Evolutionary conservation across 2,888 invertebrate genomes (phyloP).

Genomic region (Dryobotodes eremita): DNA sequence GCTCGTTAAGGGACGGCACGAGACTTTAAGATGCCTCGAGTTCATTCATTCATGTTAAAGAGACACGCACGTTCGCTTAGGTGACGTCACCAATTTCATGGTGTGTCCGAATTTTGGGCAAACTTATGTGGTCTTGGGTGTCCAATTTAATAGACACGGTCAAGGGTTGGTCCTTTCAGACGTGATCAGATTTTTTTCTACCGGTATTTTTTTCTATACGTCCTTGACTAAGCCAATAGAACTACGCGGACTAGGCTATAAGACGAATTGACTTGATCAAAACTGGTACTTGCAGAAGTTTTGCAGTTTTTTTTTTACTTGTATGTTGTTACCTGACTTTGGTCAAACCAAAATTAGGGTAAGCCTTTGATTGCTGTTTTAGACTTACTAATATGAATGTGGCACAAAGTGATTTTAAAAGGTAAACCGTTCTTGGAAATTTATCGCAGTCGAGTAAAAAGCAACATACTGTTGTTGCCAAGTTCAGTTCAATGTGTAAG

Average conservation of each 20-base stretch:
- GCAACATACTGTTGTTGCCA: neutral
- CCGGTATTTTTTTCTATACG: neutral
- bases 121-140: neutral
- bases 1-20: constrained; percentile 53
- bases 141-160: neutral
- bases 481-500: constrained; percentile 21
- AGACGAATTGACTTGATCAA: neutral
- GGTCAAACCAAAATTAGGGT: neutral
- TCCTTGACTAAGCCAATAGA: neutral
- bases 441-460: neutral
- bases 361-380: neutral
- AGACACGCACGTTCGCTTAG: constrained; percentile 50
- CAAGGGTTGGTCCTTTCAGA: neutral
- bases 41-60: constrained; percentile 57
- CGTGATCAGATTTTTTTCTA: neutral
- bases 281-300: neutral
- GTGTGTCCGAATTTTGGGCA: constrained; percentile 9
- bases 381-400: neutral
- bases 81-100: constrained; percentile 34
- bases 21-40: constrained; percentile 48
- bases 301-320: neutral
- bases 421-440: too few species aligned
- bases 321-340: neutral
- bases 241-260: neutral
- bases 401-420: neutral